phyloP scores from a whole-genome alignment of 2,797 vertebrate species.

The Mus caroli region DNA sequence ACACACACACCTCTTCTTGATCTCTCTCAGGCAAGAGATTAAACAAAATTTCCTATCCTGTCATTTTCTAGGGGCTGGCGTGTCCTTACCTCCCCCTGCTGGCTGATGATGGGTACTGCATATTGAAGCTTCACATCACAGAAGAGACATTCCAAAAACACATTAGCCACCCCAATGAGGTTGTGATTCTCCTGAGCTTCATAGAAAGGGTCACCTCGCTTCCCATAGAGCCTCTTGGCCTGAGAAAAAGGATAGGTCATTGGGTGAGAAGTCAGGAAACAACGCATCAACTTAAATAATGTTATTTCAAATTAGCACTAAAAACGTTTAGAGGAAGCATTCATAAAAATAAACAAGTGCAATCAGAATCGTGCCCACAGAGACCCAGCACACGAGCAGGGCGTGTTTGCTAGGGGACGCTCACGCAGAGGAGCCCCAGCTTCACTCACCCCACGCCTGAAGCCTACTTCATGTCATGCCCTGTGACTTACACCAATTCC shows the following conservation, averaged over 20 bases:
- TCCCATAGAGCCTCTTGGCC: constrained; percentile 91
- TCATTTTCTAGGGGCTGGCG: not conserved
- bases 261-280: not conserved
- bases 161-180: constrained; percentile 97
- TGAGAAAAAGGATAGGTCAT: constrained; percentile 77
- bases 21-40: not conserved
- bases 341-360: not conserved
- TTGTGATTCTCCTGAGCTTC: constrained; percentile 99
- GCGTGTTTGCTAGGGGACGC: not conserved
- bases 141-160: constrained; percentile 98
- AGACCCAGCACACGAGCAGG: not conserved
- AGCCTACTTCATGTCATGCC: not conserved
- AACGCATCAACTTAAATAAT: constrained; percentile 44
- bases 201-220: constrained; percentile 95
- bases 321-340: not conserved
- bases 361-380: not conserved
- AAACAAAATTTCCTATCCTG: not conserved
- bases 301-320: constrained; percentile 23
- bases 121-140: constrained; percentile 97
- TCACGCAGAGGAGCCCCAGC: not conserved
- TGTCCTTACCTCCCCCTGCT: constrained; percentile 96
- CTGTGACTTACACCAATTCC: not conserved
- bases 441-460: no score
- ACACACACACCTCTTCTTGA: not conserved
- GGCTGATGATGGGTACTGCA: constrained; percentile 99